phyloP scores from a whole-genome alignment of 1,140 invertebrate species.

The Diprion similis region DNA sequence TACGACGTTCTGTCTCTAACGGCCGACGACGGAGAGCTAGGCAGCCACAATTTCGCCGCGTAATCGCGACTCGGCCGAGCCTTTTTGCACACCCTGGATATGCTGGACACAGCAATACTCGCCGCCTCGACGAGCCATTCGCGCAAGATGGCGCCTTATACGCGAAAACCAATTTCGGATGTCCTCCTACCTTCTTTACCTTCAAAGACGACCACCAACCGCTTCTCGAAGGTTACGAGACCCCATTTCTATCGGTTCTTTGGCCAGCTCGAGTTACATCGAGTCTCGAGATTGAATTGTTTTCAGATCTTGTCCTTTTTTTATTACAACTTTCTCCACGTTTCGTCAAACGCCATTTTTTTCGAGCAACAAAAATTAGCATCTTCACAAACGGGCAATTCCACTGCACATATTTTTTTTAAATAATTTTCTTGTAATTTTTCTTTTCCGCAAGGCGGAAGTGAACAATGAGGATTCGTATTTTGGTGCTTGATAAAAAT shows the following conservation, averaged over 20 bases:
- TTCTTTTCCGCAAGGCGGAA: too few species aligned
- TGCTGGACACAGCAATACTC: conserved; percentile 49
- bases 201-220: background rate
- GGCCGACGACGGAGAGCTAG: conserved; percentile 26
- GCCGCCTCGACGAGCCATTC: conserved; percentile 53
- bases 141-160: conserved; percentile 58
- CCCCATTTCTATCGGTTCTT: background rate
- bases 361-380: too few species aligned
- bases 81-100: conserved; percentile 8
- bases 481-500: too few species aligned
- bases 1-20: background rate
- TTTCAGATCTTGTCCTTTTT: too few species aligned
- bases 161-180: conserved; percentile 57
- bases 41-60: conserved; percentile 45
- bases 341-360: too few species aligned
- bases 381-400: too few species aligned
- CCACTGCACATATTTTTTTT: too few species aligned
- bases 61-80: conserved; percentile 18
- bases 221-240: background rate
- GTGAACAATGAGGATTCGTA: too few species aligned
- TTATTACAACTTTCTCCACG: too few species aligned
- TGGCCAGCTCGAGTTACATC: background rate
- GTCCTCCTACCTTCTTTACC: background rate
- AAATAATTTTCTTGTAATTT: too few species aligned
- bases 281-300: too few species aligned